Evolutionary conservation across 1,140 invertebrate species (phyloP), one percentile per base, ranked within the genome.

Genomic region (Eciton burchellii): DNA sequence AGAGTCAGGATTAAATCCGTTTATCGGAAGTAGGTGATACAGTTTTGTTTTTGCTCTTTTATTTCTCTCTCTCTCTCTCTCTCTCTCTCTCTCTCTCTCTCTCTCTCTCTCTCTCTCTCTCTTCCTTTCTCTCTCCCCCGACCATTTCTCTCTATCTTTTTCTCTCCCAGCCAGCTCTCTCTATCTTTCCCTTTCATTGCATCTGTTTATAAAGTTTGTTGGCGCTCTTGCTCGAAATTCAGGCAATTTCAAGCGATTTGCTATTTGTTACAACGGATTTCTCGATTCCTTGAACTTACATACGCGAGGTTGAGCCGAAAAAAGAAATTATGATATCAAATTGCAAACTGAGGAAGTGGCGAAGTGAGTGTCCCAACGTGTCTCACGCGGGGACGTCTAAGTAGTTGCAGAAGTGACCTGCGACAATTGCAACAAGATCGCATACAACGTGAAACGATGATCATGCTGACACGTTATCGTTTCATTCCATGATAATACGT

Each of bases 21-120:
- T 97, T 91, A 95, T 98, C 85, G 97, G 97, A 96, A 97, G 97
- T 98, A 97, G 92, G 97, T 95, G 91, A 54, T 84, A 70, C 21
- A 66, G 0, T 56, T 26, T 26, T 56, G 35, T 56, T 79, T 56
- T 9, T 26, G 35, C 29, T 16, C n/a, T 43, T 56, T 26, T 14
- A n/a, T 41, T 56, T 68, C 35, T 54, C 52, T 54, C 52, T 54
- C 9, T 8, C 9, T 54, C n/a, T 52, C 29, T 16, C n/a, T 43
- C 43, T 26, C 12, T 41, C 45, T 68, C 35, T 54, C 52, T 54
- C 52, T 54, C 9, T 8, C 9, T 54, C n/a, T 54, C 19, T 54
- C 52, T 54, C n/a, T 21, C 52, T 14, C 14, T n/a, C 14, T 52
- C 5, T 0, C 0, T 52, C 1, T 14, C 14, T 14, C 5, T 52